Conservation (phyloP, 2,888 invertebrate genomes). For the Cantharis lateralis region DNA sequence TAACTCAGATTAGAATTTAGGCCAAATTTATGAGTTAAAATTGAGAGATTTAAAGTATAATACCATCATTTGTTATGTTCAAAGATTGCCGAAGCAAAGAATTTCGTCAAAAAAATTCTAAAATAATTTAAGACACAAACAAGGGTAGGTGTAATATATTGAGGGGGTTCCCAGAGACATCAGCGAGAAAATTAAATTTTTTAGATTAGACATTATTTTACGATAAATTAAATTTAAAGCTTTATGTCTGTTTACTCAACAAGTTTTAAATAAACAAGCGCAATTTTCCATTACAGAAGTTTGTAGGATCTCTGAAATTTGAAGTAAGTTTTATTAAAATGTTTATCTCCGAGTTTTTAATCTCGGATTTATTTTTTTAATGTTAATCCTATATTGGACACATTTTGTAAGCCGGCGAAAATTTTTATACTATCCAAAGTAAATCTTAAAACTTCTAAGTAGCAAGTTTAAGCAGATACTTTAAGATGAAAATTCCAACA, state of each 20-base stretch:
- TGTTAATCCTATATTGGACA: conserved; percentile 10
- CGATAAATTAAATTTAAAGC: not conserved
- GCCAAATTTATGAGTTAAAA: not conserved
- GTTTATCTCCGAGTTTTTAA: conserved; percentile 11
- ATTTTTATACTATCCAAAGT: not conserved
- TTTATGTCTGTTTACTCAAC: not conserved
- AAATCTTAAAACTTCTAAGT: not conserved
- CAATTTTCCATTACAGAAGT: not conserved
- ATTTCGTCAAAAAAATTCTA: not conserved
- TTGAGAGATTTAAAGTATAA: not conserved
- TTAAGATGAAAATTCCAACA: not conserved
- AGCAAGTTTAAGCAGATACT: not conserved
- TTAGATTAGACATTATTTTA: not conserved
- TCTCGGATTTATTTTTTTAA: conserved; percentile 15
- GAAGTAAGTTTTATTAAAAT: not conserved
- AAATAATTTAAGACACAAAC: not conserved
- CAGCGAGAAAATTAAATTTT: not conserved
- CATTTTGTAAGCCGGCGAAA: not conserved
- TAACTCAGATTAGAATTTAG: not conserved
- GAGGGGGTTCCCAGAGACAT: not conserved
- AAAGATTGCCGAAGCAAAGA: not conserved
- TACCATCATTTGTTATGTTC: not conserved
- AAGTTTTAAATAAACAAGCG: not conserved
- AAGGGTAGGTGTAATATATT: not conserved
- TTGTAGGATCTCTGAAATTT: not conserved